Conservation (phyloP, 1,140 invertebrate genomes). For the Pemphigus obesinymphae region DNA sequence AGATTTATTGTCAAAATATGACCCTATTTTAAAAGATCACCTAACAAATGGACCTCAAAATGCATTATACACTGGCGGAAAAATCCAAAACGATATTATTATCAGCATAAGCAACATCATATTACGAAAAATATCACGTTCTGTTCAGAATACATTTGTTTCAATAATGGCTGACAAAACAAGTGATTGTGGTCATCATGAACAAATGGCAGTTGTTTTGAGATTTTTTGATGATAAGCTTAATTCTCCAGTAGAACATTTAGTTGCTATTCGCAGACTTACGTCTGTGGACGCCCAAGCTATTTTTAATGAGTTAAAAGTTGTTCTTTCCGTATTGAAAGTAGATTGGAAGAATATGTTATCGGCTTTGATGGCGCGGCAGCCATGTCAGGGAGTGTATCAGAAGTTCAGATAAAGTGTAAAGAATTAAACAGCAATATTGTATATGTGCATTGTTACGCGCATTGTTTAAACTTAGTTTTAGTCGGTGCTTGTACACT, state of each 20-base stretch:
- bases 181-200: no score
- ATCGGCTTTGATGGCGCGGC: slow-evolving; percentile 39
- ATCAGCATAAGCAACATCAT: slow-evolving; percentile 22
- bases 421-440: slow-evolving; percentile 26
- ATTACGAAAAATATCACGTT: slow-evolving; percentile 16
- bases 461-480: slow-evolving; percentile 38
- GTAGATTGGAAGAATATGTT: slow-evolving; percentile 26
- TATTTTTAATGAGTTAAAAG: slow-evolving; percentile 22
- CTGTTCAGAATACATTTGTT: not conserved
- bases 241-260: slow-evolving; percentile 22
- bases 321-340: slow-evolving; percentile 11
- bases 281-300: not conserved
- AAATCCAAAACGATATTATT: slow-evolving; percentile 40
- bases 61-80: slow-evolving; percentile 5
- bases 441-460: slow-evolving; percentile 41
- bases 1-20: slow-evolving; percentile 29
- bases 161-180: slow-evolving; percentile 40
- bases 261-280: slow-evolving; percentile 25
- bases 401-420: slow-evolving; percentile 34
- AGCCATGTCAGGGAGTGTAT: slow-evolving; percentile 28
- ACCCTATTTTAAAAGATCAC: slow-evolving; percentile 19
- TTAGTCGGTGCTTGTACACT: slow-evolving; percentile 27
- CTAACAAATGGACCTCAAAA: slow-evolving; percentile 18
- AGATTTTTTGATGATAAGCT: slow-evolving; percentile 31
- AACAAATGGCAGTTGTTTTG: slow-evolving; percentile 36